These are phyloP conservation scores for Trogon melanurus DNA, from an alignment of 2,113 vertebrate genomes.

Conservation along the genomic window DNA sequence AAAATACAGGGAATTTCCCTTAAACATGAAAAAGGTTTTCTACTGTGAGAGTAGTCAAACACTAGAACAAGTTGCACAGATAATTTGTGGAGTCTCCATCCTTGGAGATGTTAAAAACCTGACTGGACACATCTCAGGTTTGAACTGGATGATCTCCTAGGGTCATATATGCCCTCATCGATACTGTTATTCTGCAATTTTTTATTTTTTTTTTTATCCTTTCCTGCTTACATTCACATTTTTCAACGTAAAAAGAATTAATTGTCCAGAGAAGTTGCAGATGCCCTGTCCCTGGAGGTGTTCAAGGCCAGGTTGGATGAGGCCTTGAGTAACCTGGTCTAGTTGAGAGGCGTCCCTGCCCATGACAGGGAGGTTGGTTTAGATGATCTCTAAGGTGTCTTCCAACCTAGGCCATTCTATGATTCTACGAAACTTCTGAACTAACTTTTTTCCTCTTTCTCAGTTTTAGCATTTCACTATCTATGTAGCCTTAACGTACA, in stretches of 20 bases:
- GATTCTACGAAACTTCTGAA: not conserved
- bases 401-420: too few relatives aligned
- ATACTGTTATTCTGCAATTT: not conserved
- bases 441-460: not conserved
- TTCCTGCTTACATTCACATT: not conserved
- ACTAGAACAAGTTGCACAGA: not conserved
- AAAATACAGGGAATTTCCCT: not conserved
- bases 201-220: not conserved
- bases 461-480: not conserved
- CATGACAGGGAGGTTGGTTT: too few relatives aligned
- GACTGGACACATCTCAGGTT: too few relatives aligned
- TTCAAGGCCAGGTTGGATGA: too few relatives aligned
- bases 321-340: too few relatives aligned
- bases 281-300: too few relatives aligned
- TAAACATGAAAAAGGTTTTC: not conserved
- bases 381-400: too few relatives aligned
- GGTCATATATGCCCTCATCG: not conserved
- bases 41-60: not conserved
- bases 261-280: not conserved
- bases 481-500: not conserved
- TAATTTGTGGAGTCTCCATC: not conserved
- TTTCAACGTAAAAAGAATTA: not conserved
- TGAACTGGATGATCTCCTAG: not conserved
- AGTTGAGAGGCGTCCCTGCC: too few relatives aligned
- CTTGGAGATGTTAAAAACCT: not conserved